A percentile compares a stretch with the other conserved stretches of the same genome.
Conservation (phyloP, 2,797 vertebrate species). For the Tachyglossus aculeatus region DNA sequence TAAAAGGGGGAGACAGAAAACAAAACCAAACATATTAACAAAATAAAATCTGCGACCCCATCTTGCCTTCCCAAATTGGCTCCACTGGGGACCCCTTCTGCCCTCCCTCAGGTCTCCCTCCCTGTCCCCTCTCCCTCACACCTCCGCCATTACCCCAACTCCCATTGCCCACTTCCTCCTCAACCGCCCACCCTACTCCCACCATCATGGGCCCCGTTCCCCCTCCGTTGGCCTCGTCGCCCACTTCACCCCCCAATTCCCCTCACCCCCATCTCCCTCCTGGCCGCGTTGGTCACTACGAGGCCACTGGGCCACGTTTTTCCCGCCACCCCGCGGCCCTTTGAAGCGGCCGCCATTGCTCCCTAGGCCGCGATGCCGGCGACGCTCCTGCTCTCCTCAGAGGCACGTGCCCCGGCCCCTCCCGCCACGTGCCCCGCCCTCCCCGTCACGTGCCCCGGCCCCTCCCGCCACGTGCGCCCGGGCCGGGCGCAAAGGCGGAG, state of each 20-base stretch:
- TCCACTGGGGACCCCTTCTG: not conserved
- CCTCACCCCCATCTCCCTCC: slow-evolving; percentile 8
- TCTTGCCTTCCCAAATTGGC: not conserved
- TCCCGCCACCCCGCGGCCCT: slow-evolving; percentile 46
- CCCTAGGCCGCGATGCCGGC: not conserved
- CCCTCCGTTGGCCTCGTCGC: not conserved
- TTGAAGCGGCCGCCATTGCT: slow-evolving; percentile 61
- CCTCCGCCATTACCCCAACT: too few species aligned
- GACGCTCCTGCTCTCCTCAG: slow-evolving; percentile 12
- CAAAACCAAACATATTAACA: too few species aligned
- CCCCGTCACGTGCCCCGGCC: not conserved
- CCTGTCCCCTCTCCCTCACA: too few species aligned
- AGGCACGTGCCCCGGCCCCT: not conserved
- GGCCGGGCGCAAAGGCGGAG: too few species aligned
- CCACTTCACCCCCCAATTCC: not conserved
- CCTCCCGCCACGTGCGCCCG: slow-evolving; percentile 35
- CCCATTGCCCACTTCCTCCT: not conserved
- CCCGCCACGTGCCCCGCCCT: slow-evolving; percentile 19
- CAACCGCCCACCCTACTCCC: not conserved
- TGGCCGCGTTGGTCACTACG: slow-evolving; percentile 44
- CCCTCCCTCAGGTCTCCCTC: too few species aligned
- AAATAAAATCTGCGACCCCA: too few species aligned
- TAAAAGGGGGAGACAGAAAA: too few species aligned
- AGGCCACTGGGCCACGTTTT: slow-evolving; percentile 53
- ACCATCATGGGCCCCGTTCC: not conserved